Evolutionary conservation across 2,888 invertebrate genomes (phyloP).

Genomic region (Drosophila bunnanda): DNA sequence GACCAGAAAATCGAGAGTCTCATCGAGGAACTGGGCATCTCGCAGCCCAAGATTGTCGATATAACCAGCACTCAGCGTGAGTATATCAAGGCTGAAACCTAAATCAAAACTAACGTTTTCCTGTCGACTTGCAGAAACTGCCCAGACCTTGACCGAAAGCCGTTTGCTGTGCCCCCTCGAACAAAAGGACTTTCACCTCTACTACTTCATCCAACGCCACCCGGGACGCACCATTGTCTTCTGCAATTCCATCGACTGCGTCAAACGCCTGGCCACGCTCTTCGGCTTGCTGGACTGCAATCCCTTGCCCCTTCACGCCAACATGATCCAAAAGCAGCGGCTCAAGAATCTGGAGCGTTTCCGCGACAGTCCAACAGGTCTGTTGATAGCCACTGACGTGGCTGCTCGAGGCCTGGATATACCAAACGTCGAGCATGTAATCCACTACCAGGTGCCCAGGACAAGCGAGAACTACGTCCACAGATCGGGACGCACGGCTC

Average conservation of each 20-base stretch:
- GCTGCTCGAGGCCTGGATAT: slow-evolving; percentile 99
- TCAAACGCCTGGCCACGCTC: slow-evolving; percentile 90
- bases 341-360: slow-evolving; percentile 96
- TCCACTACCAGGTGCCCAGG: slow-evolving; percentile 98
- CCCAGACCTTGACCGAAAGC: slow-evolving; percentile 93
- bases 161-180: slow-evolving; percentile 91
- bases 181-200: slow-evolving; percentile 96
- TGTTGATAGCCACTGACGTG: slow-evolving; percentile 97
- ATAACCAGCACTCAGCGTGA: slow-evolving; percentile 91
- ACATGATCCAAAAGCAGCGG: slow-evolving; percentile 97
- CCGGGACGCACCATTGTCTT: slow-evolving; percentile 97
- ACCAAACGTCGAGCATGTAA: slow-evolving; percentile 95
- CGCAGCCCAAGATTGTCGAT: slow-evolving; percentile 96
- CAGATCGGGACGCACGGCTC: slow-evolving; percentile 97
- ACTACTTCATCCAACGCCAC: slow-evolving; percentile 94
- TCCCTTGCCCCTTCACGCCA: slow-evolving; percentile 92
- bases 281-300: slow-evolving; percentile 89
- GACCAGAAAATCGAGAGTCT: slow-evolving; percentile 91
- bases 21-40: slow-evolving; percentile 92
- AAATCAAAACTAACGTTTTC: neutral
- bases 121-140: slow-evolving; percentile 87
- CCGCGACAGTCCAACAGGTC: slow-evolving; percentile 88
- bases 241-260: slow-evolving; percentile 96
- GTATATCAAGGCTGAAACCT: slow-evolving; percentile 18
- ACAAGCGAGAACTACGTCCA: slow-evolving; percentile 99